Evolutionary conservation across 2,113 vertebrate species (phyloP).

Genomic region (Azemiops feae): DNA sequence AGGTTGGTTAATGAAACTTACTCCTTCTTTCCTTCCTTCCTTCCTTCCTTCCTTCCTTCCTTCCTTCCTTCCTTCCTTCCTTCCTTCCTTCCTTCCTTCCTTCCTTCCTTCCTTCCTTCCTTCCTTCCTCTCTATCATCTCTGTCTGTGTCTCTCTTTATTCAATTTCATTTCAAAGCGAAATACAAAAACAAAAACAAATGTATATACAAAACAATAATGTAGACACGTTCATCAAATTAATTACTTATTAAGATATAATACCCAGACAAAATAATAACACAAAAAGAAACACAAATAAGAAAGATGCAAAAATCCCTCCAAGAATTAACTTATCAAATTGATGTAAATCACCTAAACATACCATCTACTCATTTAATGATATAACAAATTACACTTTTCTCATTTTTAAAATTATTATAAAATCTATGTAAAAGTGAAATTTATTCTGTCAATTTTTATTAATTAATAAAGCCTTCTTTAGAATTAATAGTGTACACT

Average conservation of each 20-base stretch:
- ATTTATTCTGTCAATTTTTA: not conserved
- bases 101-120: no score
- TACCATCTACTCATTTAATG: not conserved
- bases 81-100: no score
- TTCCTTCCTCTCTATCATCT: no score
- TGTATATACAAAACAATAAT: no score
- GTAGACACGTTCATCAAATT: no score
- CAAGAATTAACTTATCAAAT: not conserved
- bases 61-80: no score
- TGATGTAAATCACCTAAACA: not conserved
- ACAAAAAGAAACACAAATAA: not conserved
- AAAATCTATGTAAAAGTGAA: not conserved
- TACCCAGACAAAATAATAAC: no score
- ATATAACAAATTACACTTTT: not conserved
- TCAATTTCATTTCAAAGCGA: not conserved
- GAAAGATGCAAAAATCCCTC: not conserved
- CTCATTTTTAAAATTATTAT: not conserved
- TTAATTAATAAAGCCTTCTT: not conserved
- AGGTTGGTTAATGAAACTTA: not conserved
- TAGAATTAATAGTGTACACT: not conserved
- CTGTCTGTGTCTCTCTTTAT: not conserved
- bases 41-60: no score
- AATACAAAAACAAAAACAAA: no score
- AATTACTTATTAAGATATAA: no score
- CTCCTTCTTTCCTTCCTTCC: no score